Evolutionary conservation across 1,140 invertebrate species (phyloP), one percentile per base, ranked within the genome.

Genomic region (Copidosoma floridanum): DNA sequence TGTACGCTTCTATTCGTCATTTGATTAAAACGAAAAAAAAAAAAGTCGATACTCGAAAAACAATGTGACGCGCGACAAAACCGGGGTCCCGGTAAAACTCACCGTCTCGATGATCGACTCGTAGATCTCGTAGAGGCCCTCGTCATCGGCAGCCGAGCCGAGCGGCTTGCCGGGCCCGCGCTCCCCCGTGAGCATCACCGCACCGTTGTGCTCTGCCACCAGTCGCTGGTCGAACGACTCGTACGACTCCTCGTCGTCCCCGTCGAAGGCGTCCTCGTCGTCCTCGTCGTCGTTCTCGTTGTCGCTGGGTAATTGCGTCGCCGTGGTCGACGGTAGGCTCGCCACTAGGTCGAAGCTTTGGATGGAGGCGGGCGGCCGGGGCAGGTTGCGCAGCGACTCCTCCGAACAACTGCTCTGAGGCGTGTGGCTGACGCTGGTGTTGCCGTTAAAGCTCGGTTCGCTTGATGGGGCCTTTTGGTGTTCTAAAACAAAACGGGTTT

Each of bases 21-120:
- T n/a, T n/a, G n/a, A n/a, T n/a, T n/a, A n/a, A n/a, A n/a, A n/a
- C n/a, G n/a, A n/a, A n/a, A n/a, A n/a, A n/a, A n/a, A n/a, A n/a
- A n/a, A n/a, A n/a, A n/a, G n/a, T n/a, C n/a, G n/a, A n/a, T n/a
- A n/a, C n/a, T n/a, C n/a, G n/a, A n/a, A n/a, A n/a, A n/a, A n/a
- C n/a, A n/a, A n/a, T n/a, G n/a, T n/a, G n/a, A n/a, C n/a, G n/a
- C n/a, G n/a, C n/a, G n/a, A n/a, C n/a, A n/a, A n/a, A n/a, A n/a
- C n/a, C n/a, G n/a, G n/a, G n/a, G n/a, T n/a, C n/a, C n/a, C n/a
- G n/a, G n/a, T 1, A 16, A 58, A 16, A 64, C 67, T 67, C 55
- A 80, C 77, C 38, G 55, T 48, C 66, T 80, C 77, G 0, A 66
- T 79, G 6, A 80, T 79, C 0, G 70, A 76, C 59, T 78, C 76